Evolutionary conservation across 2,888 invertebrate genomes (phyloP).

Genomic region (Apotomis capreana): DNA sequence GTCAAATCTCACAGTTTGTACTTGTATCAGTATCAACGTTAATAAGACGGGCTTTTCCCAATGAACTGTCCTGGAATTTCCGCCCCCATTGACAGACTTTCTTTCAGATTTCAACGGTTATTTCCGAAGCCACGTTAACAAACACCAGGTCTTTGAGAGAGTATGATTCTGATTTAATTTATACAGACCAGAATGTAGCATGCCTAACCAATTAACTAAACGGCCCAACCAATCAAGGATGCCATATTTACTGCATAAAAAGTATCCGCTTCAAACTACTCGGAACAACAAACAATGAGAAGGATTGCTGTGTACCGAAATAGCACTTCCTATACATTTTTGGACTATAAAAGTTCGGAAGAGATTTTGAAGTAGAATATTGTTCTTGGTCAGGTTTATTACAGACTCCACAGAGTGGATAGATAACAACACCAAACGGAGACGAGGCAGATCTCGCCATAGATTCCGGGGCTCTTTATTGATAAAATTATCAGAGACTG

Average conservation of each 20-base stretch:
- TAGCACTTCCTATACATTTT: constrained; percentile 3
- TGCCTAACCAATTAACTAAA: constrained; percentile 18
- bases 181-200: constrained; percentile 10
- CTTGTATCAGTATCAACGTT: neutral
- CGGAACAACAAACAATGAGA: constrained; percentile 22
- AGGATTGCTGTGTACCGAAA: neutral
- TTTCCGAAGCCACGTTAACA: neutral
- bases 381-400: too few relatives aligned
- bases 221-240: constrained; percentile 22
- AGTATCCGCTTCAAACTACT: constrained; percentile 31
- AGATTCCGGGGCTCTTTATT: too few relatives aligned
- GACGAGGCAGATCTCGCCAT: too few relatives aligned
- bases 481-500: too few relatives aligned
- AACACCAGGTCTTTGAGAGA: neutral
- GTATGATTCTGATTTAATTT: neutral
- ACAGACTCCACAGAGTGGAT: too few relatives aligned
- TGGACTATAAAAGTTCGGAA: too few relatives aligned
- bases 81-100: too few relatives aligned
- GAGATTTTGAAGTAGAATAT: too few relatives aligned
- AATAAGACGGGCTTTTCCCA: neutral
- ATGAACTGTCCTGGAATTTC: too few relatives aligned
- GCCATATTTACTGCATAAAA: constrained; percentile 12
- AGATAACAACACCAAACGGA: too few relatives aligned
- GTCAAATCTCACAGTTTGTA: too few relatives aligned
- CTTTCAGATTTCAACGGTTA: neutral